phyloP scores from a whole-genome alignment of 2,113 vertebrate genomes.

The Lasiurus borealis region DNA sequence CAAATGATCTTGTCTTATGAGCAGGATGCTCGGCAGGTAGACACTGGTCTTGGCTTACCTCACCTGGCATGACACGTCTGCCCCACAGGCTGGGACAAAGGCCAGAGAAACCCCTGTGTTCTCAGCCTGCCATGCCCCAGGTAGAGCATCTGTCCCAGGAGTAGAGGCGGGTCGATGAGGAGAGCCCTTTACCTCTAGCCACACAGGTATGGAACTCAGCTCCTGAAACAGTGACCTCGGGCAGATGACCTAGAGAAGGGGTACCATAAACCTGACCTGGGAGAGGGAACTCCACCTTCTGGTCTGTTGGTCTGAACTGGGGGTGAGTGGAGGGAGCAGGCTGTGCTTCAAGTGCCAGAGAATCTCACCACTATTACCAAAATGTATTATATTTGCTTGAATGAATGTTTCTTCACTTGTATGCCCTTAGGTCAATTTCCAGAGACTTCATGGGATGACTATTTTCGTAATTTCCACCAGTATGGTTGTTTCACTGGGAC shows the following conservation, averaged over 20 bases:
- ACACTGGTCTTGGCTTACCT: not conserved
- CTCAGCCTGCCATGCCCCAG: not conserved
- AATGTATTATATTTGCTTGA: slow-evolving; percentile 36
- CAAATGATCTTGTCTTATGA: not conserved
- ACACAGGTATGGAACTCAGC: not conserved
- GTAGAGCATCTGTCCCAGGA: not conserved
- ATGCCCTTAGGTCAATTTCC: slow-evolving; percentile 35
- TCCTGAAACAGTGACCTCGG: not conserved
- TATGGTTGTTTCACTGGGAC: not conserved
- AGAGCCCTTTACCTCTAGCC: not conserved
- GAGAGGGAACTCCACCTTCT: not conserved
- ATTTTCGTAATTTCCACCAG: slow-evolving; percentile 16
- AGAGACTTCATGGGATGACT: not conserved
- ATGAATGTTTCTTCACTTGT: slow-evolving; percentile 32
- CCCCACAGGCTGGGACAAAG: not conserved
- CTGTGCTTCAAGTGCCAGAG: not conserved
- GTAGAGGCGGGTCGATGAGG: not conserved
- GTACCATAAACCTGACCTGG: not conserved
- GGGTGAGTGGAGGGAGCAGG: too few relatives aligned
- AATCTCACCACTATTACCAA: slow-evolving; percentile 24
- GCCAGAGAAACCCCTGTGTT: not conserved
- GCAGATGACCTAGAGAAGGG: not conserved
- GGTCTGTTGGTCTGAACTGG: not conserved
- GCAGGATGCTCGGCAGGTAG: not conserved
- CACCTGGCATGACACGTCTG: not conserved